Evolutionary conservation across 2,888 invertebrate species (phyloP).

Genomic region (Epirrhoe tristata): DNA sequence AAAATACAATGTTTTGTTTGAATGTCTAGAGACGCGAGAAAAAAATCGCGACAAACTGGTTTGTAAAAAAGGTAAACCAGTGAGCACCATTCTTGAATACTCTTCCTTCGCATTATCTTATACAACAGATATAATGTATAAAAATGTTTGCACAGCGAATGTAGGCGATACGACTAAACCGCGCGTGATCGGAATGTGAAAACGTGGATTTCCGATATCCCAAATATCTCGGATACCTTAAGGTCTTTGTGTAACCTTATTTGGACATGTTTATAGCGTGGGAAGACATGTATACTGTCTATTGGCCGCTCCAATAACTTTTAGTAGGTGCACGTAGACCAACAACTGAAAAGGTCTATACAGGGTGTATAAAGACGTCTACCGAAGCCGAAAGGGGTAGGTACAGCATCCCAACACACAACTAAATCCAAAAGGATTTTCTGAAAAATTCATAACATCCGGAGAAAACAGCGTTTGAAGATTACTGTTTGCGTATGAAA

Average conservation of each 20-base stretch:
- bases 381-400: too few species aligned
- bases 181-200: conserved; percentile 30
- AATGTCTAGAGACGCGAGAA: background rate
- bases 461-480: too few species aligned
- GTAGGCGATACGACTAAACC: conserved; percentile 25
- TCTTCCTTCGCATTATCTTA: background rate
- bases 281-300: conserved; percentile 6
- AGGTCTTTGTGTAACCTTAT: conserved; percentile 8
- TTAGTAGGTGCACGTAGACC: background rate
- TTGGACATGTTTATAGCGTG: conserved; percentile 27
- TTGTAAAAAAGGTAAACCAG: background rate
- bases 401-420: too few species aligned
- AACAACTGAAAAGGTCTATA: background rate
- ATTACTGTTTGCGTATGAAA: too few species aligned
- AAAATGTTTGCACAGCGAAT: conserved; percentile 28
- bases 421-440: too few species aligned
- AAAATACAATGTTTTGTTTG: too few species aligned
- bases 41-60: background rate
- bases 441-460: too few species aligned
- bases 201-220: conserved; percentile 27
- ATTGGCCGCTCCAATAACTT: background rate
- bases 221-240: conserved; percentile 21
- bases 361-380: too few species aligned
- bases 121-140: conserved; percentile 6
- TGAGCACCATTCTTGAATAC: background rate